Conservation (phyloP, 1,140 invertebrate genomes). For the Planococcus citri region DNA sequence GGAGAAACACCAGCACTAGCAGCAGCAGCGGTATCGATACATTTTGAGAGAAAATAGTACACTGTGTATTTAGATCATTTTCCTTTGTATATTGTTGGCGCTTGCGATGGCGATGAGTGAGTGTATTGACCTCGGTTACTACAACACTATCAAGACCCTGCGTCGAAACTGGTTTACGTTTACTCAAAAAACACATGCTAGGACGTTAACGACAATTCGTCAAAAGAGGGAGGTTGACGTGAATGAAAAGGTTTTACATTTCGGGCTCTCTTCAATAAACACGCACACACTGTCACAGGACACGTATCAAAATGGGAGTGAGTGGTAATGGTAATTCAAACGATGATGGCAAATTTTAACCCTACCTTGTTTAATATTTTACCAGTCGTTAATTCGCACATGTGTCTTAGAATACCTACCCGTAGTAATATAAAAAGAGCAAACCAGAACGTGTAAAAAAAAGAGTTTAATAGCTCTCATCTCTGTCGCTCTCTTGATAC, state of each 20-base stretch:
- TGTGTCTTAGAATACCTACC: neutral
- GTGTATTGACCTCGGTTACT: no score
- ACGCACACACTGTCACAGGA: no score
- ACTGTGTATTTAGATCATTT: no score
- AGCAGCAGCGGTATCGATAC: no score
- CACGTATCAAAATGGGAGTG: no score
- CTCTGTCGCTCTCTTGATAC: neutral
- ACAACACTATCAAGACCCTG: neutral
- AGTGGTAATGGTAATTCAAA: no score
- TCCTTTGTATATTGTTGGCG: no score
- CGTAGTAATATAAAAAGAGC: neutral
- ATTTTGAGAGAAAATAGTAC: no score
- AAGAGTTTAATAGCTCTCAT: neutral
- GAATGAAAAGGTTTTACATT: neutral
- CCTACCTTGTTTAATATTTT: neutral
- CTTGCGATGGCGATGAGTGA: no score
- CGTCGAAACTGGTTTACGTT: neutral
- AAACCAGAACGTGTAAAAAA: neutral
- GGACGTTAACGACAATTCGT: neutral
- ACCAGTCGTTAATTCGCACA: neutral
- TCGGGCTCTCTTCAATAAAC: no score
- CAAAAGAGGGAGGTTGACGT: neutral
- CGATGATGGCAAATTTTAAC: neutral
- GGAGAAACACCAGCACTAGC: no score
- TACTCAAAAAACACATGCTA: neutral